phyloP scores from a whole-genome alignment of 2,888 invertebrate species.

The Gymnoscelis rufifasciata region DNA sequence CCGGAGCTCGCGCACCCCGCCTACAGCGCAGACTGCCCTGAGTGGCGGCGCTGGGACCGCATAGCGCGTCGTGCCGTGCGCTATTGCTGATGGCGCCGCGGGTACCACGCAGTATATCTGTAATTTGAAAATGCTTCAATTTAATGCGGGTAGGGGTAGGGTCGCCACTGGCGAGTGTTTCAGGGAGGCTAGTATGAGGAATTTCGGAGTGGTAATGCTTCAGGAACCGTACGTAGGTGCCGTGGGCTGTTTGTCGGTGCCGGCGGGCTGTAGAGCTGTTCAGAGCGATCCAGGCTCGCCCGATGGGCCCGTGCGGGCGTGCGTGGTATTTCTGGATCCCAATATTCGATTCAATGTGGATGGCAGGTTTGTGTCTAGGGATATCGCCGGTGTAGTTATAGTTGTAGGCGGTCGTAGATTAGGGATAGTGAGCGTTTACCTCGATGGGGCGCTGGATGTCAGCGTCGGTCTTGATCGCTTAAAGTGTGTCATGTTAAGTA shows the following conservation, averaged over 20 bases:
- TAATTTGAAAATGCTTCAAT: background rate
- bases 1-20: background rate
- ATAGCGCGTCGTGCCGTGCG: background rate
- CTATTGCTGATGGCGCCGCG: constrained; percentile 2
- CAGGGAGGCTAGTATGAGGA: background rate
- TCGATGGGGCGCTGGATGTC: background rate
- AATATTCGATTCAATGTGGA: background rate
- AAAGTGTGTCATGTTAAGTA: background rate
- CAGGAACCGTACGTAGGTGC: background rate
- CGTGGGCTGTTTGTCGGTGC: background rate
- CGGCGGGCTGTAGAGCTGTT: background rate
- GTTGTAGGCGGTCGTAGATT: background rate
- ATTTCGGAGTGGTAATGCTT: background rate
- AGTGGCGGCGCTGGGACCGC: background rate
- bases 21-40: background rate
- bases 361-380: background rate
- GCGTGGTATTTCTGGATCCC: background rate
- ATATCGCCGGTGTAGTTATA: background rate
- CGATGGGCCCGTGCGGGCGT: background rate
- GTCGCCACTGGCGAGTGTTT: background rate
- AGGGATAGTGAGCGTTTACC: background rate
- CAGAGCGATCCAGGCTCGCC: background rate
- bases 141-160: background rate
- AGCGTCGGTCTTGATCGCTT: background rate
- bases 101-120: background rate